Percentiles rank a stretch among this genome's conserved stretches.
phyloP scores from a whole-genome alignment of 1,140 invertebrate genomes.

The Habropoda laboriosa region DNA sequence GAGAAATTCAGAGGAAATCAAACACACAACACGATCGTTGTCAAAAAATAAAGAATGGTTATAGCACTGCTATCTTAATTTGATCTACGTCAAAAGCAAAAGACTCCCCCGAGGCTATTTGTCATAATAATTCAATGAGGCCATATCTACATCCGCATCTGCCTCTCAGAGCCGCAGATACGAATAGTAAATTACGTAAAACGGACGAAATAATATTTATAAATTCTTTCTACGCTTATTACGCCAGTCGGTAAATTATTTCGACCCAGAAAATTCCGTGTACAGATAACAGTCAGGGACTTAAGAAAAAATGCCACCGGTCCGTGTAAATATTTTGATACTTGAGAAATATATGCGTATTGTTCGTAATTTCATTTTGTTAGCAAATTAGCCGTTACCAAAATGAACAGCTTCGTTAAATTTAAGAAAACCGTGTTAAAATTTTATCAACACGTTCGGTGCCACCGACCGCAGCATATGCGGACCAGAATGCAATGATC shows the following conservation, averaged over 20 bases:
- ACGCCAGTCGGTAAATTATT: not conserved
- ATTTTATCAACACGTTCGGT: no score
- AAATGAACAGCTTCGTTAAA: no score
- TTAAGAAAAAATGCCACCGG: not conserved
- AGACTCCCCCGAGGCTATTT: not conserved
- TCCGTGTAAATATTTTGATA: not conserved
- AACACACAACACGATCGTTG: not conserved
- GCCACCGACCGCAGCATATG: no score
- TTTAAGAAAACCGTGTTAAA: no score
- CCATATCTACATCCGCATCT: not conserved
- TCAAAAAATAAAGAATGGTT: not conserved
- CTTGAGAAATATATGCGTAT: not conserved
- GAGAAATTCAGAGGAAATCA: not conserved
- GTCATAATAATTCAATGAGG: constrained; percentile 8
- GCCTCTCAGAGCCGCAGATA: not conserved
- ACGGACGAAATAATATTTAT: not conserved
- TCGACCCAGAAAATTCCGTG: not conserved
- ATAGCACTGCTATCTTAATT: not conserved
- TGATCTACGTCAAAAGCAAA: constrained; percentile 12
- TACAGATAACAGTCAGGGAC: no score
- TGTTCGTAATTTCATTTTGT: no score
- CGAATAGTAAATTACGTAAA: not conserved
- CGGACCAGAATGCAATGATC: no score
- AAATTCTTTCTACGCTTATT: not conserved
- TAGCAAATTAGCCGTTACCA: no score